Evolutionary conservation across 2,113 vertebrate genomes (phyloP).

Genomic region (Corvus moneduloides): DNA sequence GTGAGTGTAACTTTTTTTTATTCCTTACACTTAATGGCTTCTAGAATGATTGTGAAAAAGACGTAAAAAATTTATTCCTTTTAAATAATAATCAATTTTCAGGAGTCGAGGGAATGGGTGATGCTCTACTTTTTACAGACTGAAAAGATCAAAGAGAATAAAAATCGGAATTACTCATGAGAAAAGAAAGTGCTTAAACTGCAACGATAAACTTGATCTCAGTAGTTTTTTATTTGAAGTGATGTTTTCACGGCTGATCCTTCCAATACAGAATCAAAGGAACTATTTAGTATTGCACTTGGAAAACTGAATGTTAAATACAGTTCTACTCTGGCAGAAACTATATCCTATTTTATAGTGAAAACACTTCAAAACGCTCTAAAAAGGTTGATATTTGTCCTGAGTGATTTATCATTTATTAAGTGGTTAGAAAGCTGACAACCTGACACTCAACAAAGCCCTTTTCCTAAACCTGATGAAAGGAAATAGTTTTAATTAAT

Average conservation of each 20-base stretch:
- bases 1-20: accelerated
- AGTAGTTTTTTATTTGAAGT: not conserved
- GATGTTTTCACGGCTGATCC: not conserved
- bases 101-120: not conserved
- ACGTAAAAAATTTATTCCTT: not conserved
- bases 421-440: not conserved
- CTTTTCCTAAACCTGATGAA: not conserved
- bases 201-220: not conserved
- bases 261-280: not conserved
- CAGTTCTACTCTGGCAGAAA: not conserved
- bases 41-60: not conserved
- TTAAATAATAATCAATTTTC: not conserved
- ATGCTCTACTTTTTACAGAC: not conserved
- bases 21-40: not conserved
- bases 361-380: not conserved
- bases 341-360: not conserved
- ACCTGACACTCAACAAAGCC: not conserved
- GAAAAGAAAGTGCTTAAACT: not conserved
- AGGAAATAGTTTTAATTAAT: not conserved
- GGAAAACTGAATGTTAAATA: not conserved
- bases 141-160: not conserved
- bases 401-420: not conserved
- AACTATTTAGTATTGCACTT: not conserved
- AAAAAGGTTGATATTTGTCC: not conserved
- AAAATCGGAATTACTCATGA: not conserved